phyloP scores from a whole-genome alignment of 1,140 invertebrate species.

The Zeugodacus cucurbitae region DNA sequence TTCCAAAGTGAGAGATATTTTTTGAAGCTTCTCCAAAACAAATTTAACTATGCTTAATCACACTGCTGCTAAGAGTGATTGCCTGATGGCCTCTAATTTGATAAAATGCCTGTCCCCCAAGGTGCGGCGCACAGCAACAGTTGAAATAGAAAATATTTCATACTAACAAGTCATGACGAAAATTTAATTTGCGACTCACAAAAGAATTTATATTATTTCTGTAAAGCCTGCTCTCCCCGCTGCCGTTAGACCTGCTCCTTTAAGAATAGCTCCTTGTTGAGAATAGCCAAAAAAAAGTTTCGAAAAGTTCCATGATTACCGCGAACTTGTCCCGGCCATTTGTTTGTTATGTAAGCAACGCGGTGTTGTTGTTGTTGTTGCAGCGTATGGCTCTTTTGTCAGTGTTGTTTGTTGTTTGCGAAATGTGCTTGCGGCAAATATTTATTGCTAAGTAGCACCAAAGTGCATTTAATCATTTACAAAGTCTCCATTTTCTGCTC shows the following conservation, averaged over 20 bases:
- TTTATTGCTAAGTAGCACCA: slow-evolving; percentile 32
- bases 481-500: slow-evolving; percentile 16
- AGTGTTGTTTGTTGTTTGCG: background rate
- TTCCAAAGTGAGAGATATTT: background rate
- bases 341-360: background rate
- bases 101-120: background rate
- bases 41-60: background rate
- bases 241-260: background rate
- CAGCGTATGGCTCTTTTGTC: background rate
- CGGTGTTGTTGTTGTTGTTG: background rate
- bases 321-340: background rate
- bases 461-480: slow-evolving; percentile 39
- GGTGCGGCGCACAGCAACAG: background rate
- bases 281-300: background rate
- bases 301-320: background rate
- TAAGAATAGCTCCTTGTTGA: background rate
- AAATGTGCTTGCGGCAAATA: slow-evolving; percentile 25
- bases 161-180: slow-evolving; percentile 13
- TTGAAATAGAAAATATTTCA: slow-evolving; percentile 32
- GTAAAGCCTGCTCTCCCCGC: background rate
- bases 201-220: background rate
- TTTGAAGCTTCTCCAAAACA: background rate
- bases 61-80: no score
- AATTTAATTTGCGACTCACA: slow-evolving; percentile 29
- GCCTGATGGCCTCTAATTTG: no score